Percentiles rank a stretch among this genome's conserved stretches.
Conservation (phyloP, 64 coral and sea anemone genomes). For the Dendronephthya gigantea region DNA sequence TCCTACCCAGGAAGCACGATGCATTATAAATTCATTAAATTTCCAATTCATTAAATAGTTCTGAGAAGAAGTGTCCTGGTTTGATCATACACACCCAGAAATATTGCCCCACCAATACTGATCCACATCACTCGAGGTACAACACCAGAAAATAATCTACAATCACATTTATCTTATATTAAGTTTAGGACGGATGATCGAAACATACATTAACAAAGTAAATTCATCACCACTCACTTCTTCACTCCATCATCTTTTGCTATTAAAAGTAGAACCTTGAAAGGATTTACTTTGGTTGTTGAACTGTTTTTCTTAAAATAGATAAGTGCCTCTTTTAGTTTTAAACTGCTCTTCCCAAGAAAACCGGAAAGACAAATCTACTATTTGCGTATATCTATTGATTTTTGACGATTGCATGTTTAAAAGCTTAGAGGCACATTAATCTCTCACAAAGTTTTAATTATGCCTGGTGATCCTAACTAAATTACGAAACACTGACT, state of each 20-base stretch:
- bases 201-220: not conserved
- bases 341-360: not conserved
- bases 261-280: not conserved
- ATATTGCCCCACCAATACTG: slow-evolving; percentile 68
- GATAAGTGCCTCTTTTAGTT: not conserved
- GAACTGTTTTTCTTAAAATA: not conserved
- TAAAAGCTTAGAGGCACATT: too few species aligned
- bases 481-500: too few species aligned
- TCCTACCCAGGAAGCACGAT: too few species aligned
- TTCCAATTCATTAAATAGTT: too few species aligned
- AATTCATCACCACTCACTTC: not conserved
- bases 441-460: too few species aligned
- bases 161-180: not conserved
- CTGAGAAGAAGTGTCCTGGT: slow-evolving; percentile 10
- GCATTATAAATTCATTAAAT: too few species aligned
- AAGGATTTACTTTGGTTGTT: slow-evolving; percentile 15
- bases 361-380: not conserved
- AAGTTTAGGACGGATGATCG: too few species aligned
- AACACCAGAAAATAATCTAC: slow-evolving; percentile 75
- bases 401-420: too few species aligned
- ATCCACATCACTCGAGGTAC: slow-evolving; percentile 71
- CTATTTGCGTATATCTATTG: too few species aligned
- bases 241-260: not conserved
- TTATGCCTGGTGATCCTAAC: too few species aligned
- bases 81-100: slow-evolving; percentile 90